Evolutionary conservation across 2,888 invertebrate species (phyloP).

Genomic region (Synergus umbraculus): DNA sequence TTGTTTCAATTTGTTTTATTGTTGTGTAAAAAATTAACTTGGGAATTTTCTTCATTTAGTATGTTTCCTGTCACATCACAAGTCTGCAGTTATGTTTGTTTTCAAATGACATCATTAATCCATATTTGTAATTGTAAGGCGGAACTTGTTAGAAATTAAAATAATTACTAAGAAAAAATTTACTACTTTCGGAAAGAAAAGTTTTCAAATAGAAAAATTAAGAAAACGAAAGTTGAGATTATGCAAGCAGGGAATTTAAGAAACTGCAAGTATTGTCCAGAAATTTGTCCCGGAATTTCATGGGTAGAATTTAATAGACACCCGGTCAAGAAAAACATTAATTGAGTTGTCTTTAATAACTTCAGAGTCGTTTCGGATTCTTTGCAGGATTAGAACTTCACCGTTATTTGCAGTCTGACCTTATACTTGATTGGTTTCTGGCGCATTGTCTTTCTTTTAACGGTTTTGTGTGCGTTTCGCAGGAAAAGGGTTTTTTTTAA

Average conservation of each 20-base stretch:
- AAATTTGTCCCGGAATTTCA: no score
- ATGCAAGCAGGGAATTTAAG: no score
- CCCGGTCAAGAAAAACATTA: no score
- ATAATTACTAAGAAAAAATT: background rate
- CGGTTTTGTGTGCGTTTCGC: conserved; percentile 17
- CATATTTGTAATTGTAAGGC: background rate
- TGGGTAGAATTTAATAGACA: no score
- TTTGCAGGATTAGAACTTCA: background rate
- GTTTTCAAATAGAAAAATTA: background rate
- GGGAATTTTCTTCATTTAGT: background rate
- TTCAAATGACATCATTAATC: background rate
- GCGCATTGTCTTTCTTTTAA: conserved; percentile 27
- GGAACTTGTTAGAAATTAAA: background rate
- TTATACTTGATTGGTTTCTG: conserved; percentile 26
- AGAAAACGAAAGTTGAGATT: background rate
- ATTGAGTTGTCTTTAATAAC: background rate
- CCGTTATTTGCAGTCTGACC: conserved; percentile 16
- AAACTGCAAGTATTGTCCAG: no score
- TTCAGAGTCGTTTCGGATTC: background rate
- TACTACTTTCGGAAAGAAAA: no score
- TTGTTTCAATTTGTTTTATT: background rate
- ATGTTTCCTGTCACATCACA: background rate
- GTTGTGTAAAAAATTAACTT: background rate
- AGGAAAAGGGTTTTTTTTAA: conserved; percentile 13
- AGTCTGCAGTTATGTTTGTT: background rate